Evolutionary conservation across 23 tunicate species (phyloP).

Genomic region (Botrylloides violaceus): DNA sequence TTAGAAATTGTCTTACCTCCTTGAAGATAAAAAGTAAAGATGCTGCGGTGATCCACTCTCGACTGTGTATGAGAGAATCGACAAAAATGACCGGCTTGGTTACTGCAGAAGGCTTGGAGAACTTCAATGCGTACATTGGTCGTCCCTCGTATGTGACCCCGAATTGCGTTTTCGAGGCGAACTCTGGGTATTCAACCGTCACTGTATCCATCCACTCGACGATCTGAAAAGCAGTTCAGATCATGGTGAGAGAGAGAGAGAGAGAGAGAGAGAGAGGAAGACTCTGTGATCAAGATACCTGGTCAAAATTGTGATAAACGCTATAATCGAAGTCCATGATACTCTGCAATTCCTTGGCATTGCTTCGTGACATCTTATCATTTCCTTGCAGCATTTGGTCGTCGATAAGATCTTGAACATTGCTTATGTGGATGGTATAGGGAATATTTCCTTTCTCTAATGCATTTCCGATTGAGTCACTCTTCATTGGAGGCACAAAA

Average conservation of each 20-base stretch:
- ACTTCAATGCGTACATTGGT: conserved; percentile 44
- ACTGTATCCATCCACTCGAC: neutral
- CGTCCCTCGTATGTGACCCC: conserved; percentile 37
- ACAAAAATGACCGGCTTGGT: conserved; percentile 25
- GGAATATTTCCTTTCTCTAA: neutral
- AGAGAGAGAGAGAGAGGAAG: too few relatives aligned
- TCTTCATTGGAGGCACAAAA: neutral
- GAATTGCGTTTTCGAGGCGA: conserved; percentile 3
- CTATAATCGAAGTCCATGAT: neutral
- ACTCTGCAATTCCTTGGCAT: neutral
- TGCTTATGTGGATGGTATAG: neutral
- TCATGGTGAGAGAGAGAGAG: too few relatives aligned
- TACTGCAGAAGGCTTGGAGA: neutral
- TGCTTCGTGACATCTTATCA: neutral
- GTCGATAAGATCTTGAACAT: neutral
- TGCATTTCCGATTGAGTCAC: neutral
- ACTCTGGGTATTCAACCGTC: neutral
- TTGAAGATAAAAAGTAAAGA: conserved; percentile 26
- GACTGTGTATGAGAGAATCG: conserved; percentile 34
- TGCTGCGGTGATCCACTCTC: conserved; percentile 56
- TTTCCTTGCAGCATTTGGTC: neutral
- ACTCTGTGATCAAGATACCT: too few relatives aligned
- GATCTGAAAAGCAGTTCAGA: neutral
- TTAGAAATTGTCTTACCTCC: conserved; percentile 22
- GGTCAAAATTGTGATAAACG: neutral